Evolutionary conservation across 2,113 vertebrate species (phyloP), one percentile per base, ranked within the genome.

Genomic region (Aspiorhynchus laticeps): DNA sequence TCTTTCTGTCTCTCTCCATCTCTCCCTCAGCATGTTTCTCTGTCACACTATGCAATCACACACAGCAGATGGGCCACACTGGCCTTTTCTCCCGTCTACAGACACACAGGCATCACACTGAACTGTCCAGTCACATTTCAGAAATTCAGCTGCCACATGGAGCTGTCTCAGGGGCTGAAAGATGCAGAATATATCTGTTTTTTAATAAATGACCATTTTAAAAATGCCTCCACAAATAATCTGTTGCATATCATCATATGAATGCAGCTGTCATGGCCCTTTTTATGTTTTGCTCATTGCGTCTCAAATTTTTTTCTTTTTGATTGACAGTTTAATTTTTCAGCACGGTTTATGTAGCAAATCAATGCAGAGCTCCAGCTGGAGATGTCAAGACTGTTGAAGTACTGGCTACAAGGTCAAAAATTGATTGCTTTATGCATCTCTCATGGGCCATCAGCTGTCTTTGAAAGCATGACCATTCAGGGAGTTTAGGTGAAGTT

Each of bases 61-160:
- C 82, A 84, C 28, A 84, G 69, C 83, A 84, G 83, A 84, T 84
- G 82, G 82, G 51, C n/a, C 14, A 24, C 82, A 74, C 48, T 74
- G 81, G 26, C 81, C 48, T 38, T 74, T 84, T 84, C 69, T 59
- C 51, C 82, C 48, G 26, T 84, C 67, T 38, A 24, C 28, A 15
- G 65, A 74, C 31, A 71, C 65, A 41, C 78, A 63, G 24, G 11
- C 33, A 24, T 80, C 53, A 9, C 36, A 83, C 80, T 83, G 26
- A 83, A 69, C 80, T 83, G 81, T 51, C 38, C 80, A 36, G 17
- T 51, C 63, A 36, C 63, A 71, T 83, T 67, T 83, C 43, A 83
- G 19, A 83, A 51, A 48, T 71, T 51, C 81, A 83, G 19, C 65
- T n/a, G 41, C 26, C 63, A 51, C 81, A 51, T 24, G 17, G 11